Conservation (phyloP, 2,888 invertebrate genomes). For the Leptarthrus brevirostris region DNA sequence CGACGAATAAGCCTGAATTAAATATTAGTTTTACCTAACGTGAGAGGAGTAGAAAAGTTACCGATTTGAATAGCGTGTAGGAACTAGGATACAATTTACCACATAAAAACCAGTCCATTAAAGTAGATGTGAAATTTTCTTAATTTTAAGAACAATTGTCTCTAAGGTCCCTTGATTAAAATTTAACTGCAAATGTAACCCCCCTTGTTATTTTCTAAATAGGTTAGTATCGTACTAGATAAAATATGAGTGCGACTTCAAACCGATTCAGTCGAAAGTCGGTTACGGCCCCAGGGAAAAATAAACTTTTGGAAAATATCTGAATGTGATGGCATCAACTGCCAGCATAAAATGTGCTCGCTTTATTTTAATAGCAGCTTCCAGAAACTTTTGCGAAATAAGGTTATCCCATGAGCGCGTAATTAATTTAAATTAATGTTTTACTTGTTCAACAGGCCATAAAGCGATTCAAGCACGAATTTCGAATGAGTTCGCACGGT, state of each 20-base stretch:
- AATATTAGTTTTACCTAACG: too few relatives aligned
- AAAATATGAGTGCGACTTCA: conserved; percentile 29
- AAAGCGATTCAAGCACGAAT: conserved; percentile 42
- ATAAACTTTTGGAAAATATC: conserved; percentile 36
- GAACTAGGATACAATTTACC: too few relatives aligned
- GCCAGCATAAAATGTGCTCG: conserved; percentile 17
- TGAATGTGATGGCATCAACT: conserved; percentile 16
- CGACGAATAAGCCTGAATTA: too few relatives aligned
- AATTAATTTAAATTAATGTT: conserved; percentile 44
- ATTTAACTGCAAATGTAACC: conserved; percentile 5
- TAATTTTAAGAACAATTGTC: conserved; percentile 25
- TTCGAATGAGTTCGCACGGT: conserved; percentile 33
- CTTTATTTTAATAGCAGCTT: conserved; percentile 15
- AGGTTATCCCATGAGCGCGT: conserved; percentile 43
- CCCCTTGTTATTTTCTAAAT: background rate
- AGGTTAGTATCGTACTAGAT: background rate
- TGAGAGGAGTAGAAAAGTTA: too few relatives aligned
- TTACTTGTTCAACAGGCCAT: conserved; percentile 44
- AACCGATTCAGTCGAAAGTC: conserved; percentile 28
- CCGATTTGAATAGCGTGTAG: too few relatives aligned
- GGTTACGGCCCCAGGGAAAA: conserved; percentile 31
- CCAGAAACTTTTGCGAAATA: conserved; percentile 34
- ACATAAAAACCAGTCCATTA: too few relatives aligned
- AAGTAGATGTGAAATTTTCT: background rate
- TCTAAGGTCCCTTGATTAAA: conserved; percentile 21